Evolutionary conservation across 2,888 invertebrate genomes (phyloP).

Genomic region (Chironomus riparius): DNA sequence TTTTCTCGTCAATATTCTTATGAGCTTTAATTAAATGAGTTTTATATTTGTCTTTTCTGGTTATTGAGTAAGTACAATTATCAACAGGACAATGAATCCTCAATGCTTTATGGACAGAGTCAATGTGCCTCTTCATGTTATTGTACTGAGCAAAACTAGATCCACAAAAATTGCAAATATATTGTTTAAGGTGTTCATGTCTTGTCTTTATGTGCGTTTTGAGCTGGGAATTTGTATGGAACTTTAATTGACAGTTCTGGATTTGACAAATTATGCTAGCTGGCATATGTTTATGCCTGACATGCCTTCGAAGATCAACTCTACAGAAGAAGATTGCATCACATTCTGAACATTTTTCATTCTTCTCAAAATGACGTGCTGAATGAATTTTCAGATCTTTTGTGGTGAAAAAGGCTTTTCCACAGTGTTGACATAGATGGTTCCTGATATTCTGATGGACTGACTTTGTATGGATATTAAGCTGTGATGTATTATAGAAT

Average conservation of each 20-base stretch:
- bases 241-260: neutral
- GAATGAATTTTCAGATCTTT: neutral
- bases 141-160: neutral
- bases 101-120: neutral
- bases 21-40: neutral
- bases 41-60: constrained; percentile 9
- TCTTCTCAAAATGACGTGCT: neutral
- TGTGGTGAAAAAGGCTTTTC: neutral
- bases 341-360: neutral
- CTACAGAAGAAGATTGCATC: neutral
- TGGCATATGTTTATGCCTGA: neutral
- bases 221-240: neutral
- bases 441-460: constrained; percentile 7
- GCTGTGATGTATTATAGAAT: constrained; percentile 9
- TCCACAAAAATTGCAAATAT: neutral
- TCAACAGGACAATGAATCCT: neutral
- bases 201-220: neutral
- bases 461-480: neutral
- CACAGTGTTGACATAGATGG: neutral
- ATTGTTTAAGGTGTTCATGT: constrained; percentile 2
- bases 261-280: neutral
- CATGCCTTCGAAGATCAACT: neutral
- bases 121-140: constrained; percentile 1
- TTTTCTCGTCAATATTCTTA: neutral
- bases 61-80: neutral